These are phyloP conservation scores for Chionodraco myersi DNA, from an alignment of 2,113 vertebrate genomes.

Conservation along the genomic window DNA sequence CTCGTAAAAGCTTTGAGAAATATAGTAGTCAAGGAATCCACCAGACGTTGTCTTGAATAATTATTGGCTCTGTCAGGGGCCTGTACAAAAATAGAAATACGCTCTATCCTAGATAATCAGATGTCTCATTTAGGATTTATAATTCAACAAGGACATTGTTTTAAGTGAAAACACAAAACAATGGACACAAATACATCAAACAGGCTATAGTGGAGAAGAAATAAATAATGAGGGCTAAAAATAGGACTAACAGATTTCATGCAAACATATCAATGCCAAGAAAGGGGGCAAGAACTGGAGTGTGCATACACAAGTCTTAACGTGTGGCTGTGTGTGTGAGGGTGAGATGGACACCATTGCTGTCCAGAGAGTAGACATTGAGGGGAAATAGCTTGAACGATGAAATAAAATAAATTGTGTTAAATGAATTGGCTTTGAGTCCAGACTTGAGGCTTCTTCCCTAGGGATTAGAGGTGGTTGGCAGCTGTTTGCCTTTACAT, in stretches of 20 bases:
- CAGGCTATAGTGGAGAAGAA: slow-evolving; percentile 12
- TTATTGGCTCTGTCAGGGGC: not conserved
- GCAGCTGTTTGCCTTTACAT: slow-evolving; percentile 28
- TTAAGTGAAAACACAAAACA: slow-evolving; percentile 27
- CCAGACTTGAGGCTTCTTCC: slow-evolving; percentile 18
- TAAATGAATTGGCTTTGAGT: slow-evolving; percentile 9
- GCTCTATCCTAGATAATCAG: slow-evolving; percentile 16
- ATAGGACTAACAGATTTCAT: slow-evolving; percentile 50
- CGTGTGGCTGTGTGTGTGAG: not conserved
- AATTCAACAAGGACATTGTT: slow-evolving; percentile 18
- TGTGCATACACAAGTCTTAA: not conserved
- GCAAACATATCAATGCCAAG: slow-evolving; percentile 42
- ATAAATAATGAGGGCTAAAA: slow-evolving; percentile 52
- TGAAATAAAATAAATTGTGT: not conserved
- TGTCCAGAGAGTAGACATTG: slow-evolving; percentile 18
- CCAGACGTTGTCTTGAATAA: not conserved
- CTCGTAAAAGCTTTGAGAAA: not conserved
- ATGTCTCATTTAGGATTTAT: slow-evolving; percentile 32
- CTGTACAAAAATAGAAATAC: slow-evolving; percentile 26
- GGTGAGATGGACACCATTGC: slow-evolving; percentile 6
- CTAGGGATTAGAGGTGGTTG: slow-evolving; percentile 2
- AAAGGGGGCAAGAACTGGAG: slow-evolving; percentile 38
- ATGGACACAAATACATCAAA: not conserved
- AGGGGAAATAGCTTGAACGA: slow-evolving; percentile 8
- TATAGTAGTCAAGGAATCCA: not conserved